These are phyloP conservation scores for Sorex maritimensis DNA, from an alignment of 2,797 vertebrate species.

Conservation along the genomic window DNA sequence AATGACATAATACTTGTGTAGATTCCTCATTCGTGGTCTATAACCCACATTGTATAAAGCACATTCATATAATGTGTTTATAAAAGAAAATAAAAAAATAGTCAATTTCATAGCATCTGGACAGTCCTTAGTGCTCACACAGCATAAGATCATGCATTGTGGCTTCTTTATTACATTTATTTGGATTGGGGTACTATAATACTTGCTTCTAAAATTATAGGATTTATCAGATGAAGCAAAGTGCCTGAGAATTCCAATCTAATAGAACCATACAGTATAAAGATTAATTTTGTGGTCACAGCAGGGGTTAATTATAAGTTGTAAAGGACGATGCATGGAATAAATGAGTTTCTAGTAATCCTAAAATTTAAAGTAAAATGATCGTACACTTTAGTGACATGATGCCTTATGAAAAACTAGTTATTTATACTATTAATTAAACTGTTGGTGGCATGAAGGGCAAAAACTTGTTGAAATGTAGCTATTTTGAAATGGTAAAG, in stretches of 20 bases:
- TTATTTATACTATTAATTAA: slow-evolving; percentile 72
- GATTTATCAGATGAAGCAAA: slow-evolving; percentile 41
- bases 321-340: neutral
- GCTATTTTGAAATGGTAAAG: neutral
- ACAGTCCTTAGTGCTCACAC: slow-evolving; percentile 8
- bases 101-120: slow-evolving; percentile 65
- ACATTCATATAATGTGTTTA: slow-evolving; percentile 30
- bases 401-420: slow-evolving; percentile 54
- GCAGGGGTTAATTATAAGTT: slow-evolving; percentile 64
- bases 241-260: slow-evolving; percentile 24
- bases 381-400: slow-evolving; percentile 49
- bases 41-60: too few relatives aligned
- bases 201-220: slow-evolving; percentile 67
- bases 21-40: neutral
- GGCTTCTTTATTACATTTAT: slow-evolving; percentile 53
- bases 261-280: neutral
- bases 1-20: neutral
- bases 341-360: slow-evolving; percentile 54
- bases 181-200: slow-evolving; percentile 34
- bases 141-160: slow-evolving; percentile 1
- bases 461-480: neutral
- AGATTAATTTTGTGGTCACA: slow-evolving; percentile 54
- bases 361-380: slow-evolving; percentile 61
- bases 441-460: neutral
- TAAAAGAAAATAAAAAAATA: slow-evolving; percentile 64